Conservation (phyloP, 2,797 vertebrate genomes). For the Tympanoctomys barrerae region DNA sequence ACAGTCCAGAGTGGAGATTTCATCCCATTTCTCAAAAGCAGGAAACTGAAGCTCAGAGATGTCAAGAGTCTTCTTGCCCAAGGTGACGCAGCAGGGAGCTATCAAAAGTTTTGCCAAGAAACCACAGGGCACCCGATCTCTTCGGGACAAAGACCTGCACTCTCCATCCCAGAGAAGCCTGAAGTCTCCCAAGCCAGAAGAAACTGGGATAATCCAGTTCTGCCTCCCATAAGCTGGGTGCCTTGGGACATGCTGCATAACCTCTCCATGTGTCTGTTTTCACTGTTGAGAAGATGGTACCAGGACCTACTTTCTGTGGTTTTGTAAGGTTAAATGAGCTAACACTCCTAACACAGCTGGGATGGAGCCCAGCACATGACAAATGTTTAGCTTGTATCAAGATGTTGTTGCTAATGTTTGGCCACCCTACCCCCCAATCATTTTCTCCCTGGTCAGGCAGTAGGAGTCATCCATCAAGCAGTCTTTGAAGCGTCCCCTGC, state of each 20-base stretch:
- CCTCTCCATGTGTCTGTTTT: not conserved
- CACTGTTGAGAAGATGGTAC: not conserved
- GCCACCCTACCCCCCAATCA: not conserved
- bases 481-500: not conserved
- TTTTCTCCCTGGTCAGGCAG: not conserved
- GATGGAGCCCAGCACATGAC: not conserved
- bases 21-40: conserved; percentile 1
- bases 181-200: not conserved
- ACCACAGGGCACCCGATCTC: not conserved
- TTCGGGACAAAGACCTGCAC: not conserved
- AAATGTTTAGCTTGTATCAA: not conserved
- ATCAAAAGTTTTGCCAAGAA: not conserved
- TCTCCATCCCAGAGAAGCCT: not conserved
- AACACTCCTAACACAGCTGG: not conserved
- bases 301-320: not conserved
- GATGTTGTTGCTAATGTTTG: not conserved
- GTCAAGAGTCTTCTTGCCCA: not conserved
- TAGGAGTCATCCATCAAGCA: not conserved
- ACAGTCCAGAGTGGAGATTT: not conserved
- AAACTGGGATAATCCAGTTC: not conserved
- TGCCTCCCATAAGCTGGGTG: not conserved
- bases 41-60: conserved; percentile 27
- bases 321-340: not conserved
- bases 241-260: not conserved
- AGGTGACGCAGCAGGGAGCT: conserved; percentile 5